Evolutionary conservation across 1,140 invertebrate genomes (phyloP).

Genomic region (Aphidius gifuensis): DNA sequence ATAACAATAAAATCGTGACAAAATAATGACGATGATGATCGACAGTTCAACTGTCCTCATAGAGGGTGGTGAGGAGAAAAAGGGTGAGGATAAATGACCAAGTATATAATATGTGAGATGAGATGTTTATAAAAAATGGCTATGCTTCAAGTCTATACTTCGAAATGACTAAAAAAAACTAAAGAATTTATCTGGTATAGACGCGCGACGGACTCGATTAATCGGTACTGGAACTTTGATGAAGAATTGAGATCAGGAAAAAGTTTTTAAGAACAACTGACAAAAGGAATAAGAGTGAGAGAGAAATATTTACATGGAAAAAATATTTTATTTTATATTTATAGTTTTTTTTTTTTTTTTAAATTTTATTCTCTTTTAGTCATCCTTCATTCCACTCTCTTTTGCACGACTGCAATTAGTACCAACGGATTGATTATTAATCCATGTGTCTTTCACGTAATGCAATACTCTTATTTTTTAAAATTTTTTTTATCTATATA

Average conservation of each 20-base stretch:
- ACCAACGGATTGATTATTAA: slow-evolving; percentile 43
- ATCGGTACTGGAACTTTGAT: slow-evolving; percentile 31
- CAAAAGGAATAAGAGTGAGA: neutral
- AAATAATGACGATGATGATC: too few relatives aligned
- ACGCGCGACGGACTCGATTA: slow-evolving; percentile 27
- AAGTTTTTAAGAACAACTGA: neutral
- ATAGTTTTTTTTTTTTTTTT: neutral
- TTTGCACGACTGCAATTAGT: slow-evolving; percentile 41
- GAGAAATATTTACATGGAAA: slow-evolving; percentile 23
- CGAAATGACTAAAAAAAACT: slow-evolving; percentile 20
- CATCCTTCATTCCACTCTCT: slow-evolving; percentile 14
- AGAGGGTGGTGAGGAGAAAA: too few relatives aligned
- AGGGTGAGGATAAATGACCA: too few relatives aligned
- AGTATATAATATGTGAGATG: too few relatives aligned
- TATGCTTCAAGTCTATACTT: too few relatives aligned
- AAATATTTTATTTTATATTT: slow-evolving; percentile 14
- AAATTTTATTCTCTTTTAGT: slow-evolving; percentile 3
- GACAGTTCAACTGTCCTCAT: too few relatives aligned
- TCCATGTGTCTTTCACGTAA: slow-evolving; percentile 32
- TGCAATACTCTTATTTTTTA: too few relatives aligned
- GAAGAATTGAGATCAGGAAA: slow-evolving; percentile 18
- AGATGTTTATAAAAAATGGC: too few relatives aligned
- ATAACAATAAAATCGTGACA: too few relatives aligned
- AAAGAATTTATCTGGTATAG: slow-evolving; percentile 24
- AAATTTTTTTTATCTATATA: too few relatives aligned